Evolutionary conservation across 2,797 vertebrate genomes (phyloP), one percentile per base, ranked within the genome.

Genomic region (Remorina albescens): DNA sequence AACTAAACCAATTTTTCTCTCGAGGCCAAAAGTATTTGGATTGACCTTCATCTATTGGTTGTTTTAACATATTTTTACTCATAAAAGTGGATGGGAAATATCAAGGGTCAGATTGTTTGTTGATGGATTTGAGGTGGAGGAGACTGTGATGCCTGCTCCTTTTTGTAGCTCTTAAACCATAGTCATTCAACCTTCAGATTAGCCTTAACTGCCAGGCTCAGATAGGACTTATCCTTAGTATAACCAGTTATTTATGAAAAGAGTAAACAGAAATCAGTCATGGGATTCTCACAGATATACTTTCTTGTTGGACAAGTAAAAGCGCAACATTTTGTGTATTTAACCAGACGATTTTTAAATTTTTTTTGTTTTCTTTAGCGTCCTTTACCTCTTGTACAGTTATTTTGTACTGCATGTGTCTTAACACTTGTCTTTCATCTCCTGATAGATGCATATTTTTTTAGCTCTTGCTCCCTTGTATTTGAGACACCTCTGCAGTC

Each of bases 231-330:
- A 46, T 37, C 60, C 44, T 74, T 10, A 13, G 50, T 63, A 39
- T 78, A 90, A 91, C 58, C 87, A 80, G 74, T 85, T 76, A 90
- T 91, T 91, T 88, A 84, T 81, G 71, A 84, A 47, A 44, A 79
- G 67, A 25, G 83, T 87, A 89, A 92, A 89, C 87, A 89, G 41
- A 80, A 78, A 87, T 87, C 65, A 82, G 79, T 68, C 59, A 58
- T 55, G 68, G 28, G 71, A 78, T 82, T 57, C 61, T 72, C 66
- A 78, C 66, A 67, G 51, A 7, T 60, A 61, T 37, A 67, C 41
- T 80, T 82, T 67, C 15, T 21, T 65, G 18, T 50, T 56, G 9
- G 25, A 53, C 28, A 78, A 64, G 15, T 18, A 13, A 67, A 42
- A 58, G 56, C n/a, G 18, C 39, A 36, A 25, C 18, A 0, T 21